phyloP scores from a whole-genome alignment of 2,888 invertebrate species.

The Tenthredo livida region DNA sequence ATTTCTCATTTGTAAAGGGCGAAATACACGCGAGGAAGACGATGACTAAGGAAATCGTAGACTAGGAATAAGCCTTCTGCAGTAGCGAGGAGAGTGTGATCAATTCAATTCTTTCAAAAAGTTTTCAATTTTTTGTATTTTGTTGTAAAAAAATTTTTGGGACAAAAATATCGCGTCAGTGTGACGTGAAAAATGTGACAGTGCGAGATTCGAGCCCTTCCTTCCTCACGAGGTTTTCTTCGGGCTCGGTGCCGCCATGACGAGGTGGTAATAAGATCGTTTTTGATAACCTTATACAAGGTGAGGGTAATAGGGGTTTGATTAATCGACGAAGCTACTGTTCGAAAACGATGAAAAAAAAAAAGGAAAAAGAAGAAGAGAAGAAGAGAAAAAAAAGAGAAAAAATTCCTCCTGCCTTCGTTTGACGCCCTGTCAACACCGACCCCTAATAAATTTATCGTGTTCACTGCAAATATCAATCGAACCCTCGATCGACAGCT shows the following conservation, averaged over 20 bases:
- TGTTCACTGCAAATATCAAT: slow-evolving; percentile 38
- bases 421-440: slow-evolving; percentile 46
- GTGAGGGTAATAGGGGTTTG: slow-evolving; percentile 45
- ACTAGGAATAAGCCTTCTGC: background rate
- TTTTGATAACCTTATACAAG: slow-evolving; percentile 41
- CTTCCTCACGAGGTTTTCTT: background rate
- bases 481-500: slow-evolving; percentile 14
- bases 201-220: slow-evolving; percentile 12
- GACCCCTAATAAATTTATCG: slow-evolving; percentile 47
- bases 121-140: background rate
- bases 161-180: background rate
- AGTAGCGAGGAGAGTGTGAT: background rate
- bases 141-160: background rate
- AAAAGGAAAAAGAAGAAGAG: background rate
- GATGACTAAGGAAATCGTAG: slow-evolving; percentile 28
- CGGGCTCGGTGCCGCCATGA: background rate
- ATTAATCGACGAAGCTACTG: slow-evolving; percentile 44
- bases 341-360: background rate
- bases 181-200: background rate
- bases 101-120: background rate
- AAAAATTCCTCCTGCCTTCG: background rate
- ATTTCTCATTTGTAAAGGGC: slow-evolving; percentile 34
- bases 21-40: background rate
- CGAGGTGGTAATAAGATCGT: slow-evolving; percentile 36
- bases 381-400: slow-evolving; percentile 28